Percentiles rank a stretch among this genome's conserved stretches.
phyloP scores from a whole-genome alignment of 2,113 vertebrate species.

The Hydropotes inermis region DNA sequence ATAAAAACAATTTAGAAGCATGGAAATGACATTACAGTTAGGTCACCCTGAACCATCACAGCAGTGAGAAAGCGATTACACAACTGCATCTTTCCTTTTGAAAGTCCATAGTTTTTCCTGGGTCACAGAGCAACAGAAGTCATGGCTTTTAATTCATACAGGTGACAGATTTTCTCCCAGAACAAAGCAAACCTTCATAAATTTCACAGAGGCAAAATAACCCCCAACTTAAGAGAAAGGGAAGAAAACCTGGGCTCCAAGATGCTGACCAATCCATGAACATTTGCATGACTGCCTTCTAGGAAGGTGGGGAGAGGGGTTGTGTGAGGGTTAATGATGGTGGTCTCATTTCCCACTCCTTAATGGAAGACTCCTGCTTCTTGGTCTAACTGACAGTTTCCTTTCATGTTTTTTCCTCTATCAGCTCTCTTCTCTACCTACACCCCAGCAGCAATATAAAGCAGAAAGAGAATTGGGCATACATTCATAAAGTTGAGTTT shows the following conservation, averaged over 20 bases:
- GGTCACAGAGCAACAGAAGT: conserved; percentile 28
- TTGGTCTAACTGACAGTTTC: neutral
- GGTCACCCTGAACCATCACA: conserved; percentile 16
- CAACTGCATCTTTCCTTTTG: conserved; percentile 41
- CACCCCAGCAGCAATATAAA: neutral
- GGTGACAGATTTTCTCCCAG: conserved; percentile 26
- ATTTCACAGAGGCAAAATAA: neutral
- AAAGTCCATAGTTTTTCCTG: neutral
- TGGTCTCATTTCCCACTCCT: neutral
- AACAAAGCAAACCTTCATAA: conserved; percentile 37
- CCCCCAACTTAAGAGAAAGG: neutral
- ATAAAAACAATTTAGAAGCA: conserved; percentile 58
- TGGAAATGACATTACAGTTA: conserved; percentile 60
- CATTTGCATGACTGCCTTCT: neutral
- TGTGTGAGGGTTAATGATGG: neutral
- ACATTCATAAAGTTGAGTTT: neutral
- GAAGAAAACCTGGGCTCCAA: neutral
- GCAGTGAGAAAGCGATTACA: conserved; percentile 23
- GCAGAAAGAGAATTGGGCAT: neutral
- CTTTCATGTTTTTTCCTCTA: neutral
- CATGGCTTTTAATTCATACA: conserved; percentile 20
- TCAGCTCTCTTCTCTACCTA: neutral
- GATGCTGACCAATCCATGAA: neutral
- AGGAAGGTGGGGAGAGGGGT: neutral
- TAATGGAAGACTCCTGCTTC: neutral